Conservation (phyloP, 2,888 invertebrate species). For the Nasonia oneida region DNA sequence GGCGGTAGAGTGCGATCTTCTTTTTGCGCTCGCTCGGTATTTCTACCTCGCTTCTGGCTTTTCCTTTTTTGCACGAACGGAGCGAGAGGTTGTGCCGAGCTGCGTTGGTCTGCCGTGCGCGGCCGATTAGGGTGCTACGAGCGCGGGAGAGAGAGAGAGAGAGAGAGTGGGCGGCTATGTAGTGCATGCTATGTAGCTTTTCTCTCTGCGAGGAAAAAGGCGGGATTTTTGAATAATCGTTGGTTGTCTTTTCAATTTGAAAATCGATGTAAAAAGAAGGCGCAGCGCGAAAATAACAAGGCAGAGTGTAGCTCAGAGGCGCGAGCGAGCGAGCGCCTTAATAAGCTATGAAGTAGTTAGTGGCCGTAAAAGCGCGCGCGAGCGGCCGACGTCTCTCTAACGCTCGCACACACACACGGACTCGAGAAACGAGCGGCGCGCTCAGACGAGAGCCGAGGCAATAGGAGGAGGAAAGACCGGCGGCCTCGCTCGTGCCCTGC, state of each 20-base stretch:
- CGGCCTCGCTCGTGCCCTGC: conserved; percentile 69
- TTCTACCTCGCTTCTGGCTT: conserved; percentile 18
- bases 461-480: conserved; percentile 62
- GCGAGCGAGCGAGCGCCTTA: conserved; percentile 43
- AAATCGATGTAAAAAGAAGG: no score
- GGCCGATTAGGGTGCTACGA: conserved; percentile 42
- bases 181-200: background rate
- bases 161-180: background rate
- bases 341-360: conserved; percentile 60
- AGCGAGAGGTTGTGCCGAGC: conserved; percentile 8
- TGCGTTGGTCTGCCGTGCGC: background rate
- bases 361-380: conserved; percentile 53
- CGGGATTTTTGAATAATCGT: background rate
- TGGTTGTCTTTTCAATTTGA: no score
- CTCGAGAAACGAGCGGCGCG: conserved; percentile 2
- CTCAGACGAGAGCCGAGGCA: background rate
- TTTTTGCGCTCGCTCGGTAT: conserved; percentile 22
- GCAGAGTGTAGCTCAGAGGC: background rate
- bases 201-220: background rate
- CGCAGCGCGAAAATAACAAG: background rate
- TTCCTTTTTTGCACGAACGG: background rate
- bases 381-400: background rate
- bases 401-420: background rate
- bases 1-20: background rate
- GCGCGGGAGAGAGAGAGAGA: background rate